A percentile compares a stretch with the other conserved stretches of the same genome.
phyloP scores from a whole-genome alignment of 1,140 invertebrate species.

The Pseudoatta argentina region DNA sequence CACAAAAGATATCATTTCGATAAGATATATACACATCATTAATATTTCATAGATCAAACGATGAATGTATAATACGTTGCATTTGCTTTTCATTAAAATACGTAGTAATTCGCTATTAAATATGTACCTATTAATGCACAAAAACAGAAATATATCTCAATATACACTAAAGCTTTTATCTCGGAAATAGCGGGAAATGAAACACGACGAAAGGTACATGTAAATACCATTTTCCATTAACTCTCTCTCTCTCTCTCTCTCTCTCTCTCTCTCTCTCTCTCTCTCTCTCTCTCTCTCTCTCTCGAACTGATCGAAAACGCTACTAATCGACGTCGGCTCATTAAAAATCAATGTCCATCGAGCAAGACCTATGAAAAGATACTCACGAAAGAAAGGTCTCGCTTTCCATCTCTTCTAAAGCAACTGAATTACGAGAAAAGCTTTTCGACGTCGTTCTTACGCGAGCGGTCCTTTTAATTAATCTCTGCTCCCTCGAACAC shows the following conservation, averaged over 20 bases:
- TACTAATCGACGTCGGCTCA: conserved; percentile 68
- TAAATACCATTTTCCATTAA: conserved; percentile 73
- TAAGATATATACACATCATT: background rate
- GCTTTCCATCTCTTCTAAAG: conserved; percentile 21
- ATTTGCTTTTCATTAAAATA: background rate
- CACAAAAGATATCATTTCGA: background rate
- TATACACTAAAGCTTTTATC: background rate
- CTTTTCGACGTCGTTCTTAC: conserved; percentile 69
- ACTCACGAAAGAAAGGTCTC: background rate
- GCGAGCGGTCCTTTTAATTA: conserved; percentile 74
- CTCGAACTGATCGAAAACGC: conserved; percentile 23
- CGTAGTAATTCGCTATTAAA: background rate
- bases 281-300: too few relatives aligned
- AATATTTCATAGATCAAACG: background rate
- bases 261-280: background rate
- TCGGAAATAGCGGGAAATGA: background rate
- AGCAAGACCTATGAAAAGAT: conserved; percentile 10
- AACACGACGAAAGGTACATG: conserved; percentile 45
- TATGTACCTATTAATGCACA: background rate
- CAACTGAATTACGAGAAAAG: conserved; percentile 68
- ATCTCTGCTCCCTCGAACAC: conserved; percentile 69
- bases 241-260: background rate
- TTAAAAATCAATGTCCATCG: conserved; percentile 72
- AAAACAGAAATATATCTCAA: background rate
- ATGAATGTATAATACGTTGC: background rate